Evolutionary conservation across 2,888 invertebrate species (phyloP), one percentile per base, ranked within the genome.

Genomic region (Octonoba sinensis): DNA sequence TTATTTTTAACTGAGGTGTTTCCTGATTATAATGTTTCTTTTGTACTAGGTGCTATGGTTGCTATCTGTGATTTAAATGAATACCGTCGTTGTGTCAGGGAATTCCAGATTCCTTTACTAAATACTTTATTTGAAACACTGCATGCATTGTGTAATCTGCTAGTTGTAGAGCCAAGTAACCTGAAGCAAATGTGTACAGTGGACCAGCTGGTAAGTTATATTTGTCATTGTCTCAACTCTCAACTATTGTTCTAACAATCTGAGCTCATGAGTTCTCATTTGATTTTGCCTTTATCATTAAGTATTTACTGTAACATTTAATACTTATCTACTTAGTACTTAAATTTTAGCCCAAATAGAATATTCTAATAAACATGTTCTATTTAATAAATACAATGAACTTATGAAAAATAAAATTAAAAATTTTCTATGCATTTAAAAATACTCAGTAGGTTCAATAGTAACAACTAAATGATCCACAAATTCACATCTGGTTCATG

Each of bases 31-130:
- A 6, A 36, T 36, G 11, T 36, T 36, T 36, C 8, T 36, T 69
- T 36, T 66, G 36, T 13, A 27, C 16, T 64, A 94, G 95, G 99
- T 74, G 98, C 98, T 0, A 96, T 99, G 95, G 93, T 96, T 88
- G 96, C 96, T 1, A 96, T 99, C 86, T 98, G 97, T 89, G 99
- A 99, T 91, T 95, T 99, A 86, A 97, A 97, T 87, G 98, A 98
- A 89, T 99, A 99, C 89, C 91, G 97, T 22, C 94, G 95, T 86
- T 95, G 95, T 87, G 93, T 93, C n/a, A 93, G 94, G 87, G 92
- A 93, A 65, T 90, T 93, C 76, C 91, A 93, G 73, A 93, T 96
- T 12, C 91, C 93, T 2, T 90, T 96, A 69, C 94, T 97, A 54
- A 93, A 92, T 60, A 93, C 94, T 79, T 90, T 98, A n/a, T 99